Evolutionary conservation across 2,888 invertebrate species (phyloP).

Genomic region (Hypena proboscidalis): DNA sequence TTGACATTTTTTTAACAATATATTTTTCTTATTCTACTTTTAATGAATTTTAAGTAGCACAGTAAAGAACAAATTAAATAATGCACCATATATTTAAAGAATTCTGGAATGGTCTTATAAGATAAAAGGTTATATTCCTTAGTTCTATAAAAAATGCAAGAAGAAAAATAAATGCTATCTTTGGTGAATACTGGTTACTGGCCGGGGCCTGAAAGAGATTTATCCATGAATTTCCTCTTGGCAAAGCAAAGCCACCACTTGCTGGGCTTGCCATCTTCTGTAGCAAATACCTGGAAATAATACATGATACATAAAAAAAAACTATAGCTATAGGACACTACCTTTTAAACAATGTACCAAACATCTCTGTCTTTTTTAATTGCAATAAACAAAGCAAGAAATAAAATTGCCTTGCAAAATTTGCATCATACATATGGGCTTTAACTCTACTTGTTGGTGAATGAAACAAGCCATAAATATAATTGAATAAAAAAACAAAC

Average conservation of each 20-base stretch:
- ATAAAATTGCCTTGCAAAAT: no score
- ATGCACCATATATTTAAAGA: slow-evolving; percentile 18
- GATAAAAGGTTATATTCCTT: neutral
- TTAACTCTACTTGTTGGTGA: no score
- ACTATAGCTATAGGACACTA: no score
- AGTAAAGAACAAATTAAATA: slow-evolving; percentile 11
- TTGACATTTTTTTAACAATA: slow-evolving; percentile 1
- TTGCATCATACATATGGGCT: no score
- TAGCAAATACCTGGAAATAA: slow-evolving; percentile 87
- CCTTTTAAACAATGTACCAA: no score
- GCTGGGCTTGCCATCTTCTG: slow-evolving; percentile 97
- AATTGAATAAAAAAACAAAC: neutral
- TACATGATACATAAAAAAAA: slow-evolving; percentile 9
- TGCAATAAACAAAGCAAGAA: no score
- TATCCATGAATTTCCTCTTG: slow-evolving; percentile 99
- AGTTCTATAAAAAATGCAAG: slow-evolving; percentile 3
- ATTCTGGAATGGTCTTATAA: slow-evolving; percentile 17
- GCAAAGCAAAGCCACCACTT: slow-evolving; percentile 99
- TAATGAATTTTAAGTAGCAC: slow-evolving; percentile 11
- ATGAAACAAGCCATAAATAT: neutral
- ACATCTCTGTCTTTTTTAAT: no score
- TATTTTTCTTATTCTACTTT: no score
- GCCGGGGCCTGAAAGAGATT: slow-evolving; percentile 96
- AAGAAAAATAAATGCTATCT: slow-evolving; percentile 21
- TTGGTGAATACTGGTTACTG: slow-evolving; percentile 77